Conservation (phyloP, 2,797 vertebrate species). For the Gymnoscopelus braueri region DNA sequence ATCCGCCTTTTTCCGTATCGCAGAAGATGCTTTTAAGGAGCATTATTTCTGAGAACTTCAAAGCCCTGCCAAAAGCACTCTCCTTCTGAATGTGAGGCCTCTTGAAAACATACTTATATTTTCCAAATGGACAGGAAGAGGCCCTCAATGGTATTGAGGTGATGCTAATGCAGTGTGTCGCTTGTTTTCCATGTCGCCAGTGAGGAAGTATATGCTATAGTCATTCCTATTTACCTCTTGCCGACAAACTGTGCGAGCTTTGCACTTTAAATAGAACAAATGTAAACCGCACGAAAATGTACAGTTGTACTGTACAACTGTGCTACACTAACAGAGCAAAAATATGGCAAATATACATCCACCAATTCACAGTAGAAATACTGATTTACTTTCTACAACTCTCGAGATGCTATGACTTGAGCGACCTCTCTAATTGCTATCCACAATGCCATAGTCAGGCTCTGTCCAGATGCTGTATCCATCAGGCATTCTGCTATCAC, state of each 20-base stretch:
- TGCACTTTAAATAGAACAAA: constrained; percentile 51
- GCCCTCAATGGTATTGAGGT: constrained; percentile 72
- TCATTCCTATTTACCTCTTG: constrained; percentile 65
- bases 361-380: constrained; percentile 1
- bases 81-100: constrained; percentile 71
- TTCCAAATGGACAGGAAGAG: constrained; percentile 84
- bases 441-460: constrained; percentile 53
- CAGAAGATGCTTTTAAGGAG: constrained; percentile 82
- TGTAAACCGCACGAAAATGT: constrained; percentile 45
- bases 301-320: neutral
- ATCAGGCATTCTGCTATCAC: constrained; percentile 48
- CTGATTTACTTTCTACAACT: constrained; percentile 42
- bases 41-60: constrained; percentile 83
- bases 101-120: constrained; percentile 82
- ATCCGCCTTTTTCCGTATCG: constrained; percentile 68
- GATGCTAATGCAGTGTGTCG: constrained; percentile 76
- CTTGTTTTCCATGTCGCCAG: constrained; percentile 57
- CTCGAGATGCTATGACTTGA: constrained; percentile 2
- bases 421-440: constrained; percentile 33
- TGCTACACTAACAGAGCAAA: neutral
- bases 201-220: constrained; percentile 54
- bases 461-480: constrained; percentile 60
- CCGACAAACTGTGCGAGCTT: constrained; percentile 11
- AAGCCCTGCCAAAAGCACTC: constrained; percentile 82
- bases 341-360: neutral